Conservation (phyloP, 2,888 invertebrate species). For the Mesochorus sp. region DNA sequence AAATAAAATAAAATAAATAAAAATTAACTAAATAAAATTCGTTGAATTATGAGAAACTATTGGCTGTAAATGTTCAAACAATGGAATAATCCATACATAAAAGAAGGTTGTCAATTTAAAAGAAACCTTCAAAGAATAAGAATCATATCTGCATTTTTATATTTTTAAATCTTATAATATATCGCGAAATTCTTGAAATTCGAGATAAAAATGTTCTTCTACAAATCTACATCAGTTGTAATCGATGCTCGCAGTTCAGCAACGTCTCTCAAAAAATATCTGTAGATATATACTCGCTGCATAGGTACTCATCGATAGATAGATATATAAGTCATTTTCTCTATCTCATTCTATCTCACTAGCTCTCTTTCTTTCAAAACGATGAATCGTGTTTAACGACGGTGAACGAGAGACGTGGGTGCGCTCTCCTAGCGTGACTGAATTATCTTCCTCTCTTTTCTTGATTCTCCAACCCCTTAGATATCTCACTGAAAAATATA, state of each 20-base stretch:
- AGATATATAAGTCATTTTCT: not conserved
- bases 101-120: no score
- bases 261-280: no score
- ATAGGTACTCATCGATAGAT: not conserved
- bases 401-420: slow-evolving; percentile 41
- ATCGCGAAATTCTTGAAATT: not conserved
- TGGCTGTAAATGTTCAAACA: not conserved
- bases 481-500: not conserved
- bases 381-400: slow-evolving; percentile 55
- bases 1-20: not conserved
- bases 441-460: slow-evolving; percentile 46
- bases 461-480: slow-evolving; percentile 8
- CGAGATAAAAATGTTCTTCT: slow-evolving; percentile 1
- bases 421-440: slow-evolving; percentile 53
- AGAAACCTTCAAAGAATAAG: no score
- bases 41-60: no score
- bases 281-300: no score
- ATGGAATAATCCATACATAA: no score
- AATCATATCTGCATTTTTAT: no score
- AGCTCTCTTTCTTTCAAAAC: slow-evolving; percentile 30
- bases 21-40: no score
- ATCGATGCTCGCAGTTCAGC: slow-evolving; percentile 4
- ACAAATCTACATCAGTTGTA: not conserved
- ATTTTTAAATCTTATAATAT: not conserved
- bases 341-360: no score